Evolutionary conservation across 2,797 vertebrate genomes (phyloP), one percentile per base, ranked within the genome.

Genomic region (Argyrosomus regius): DNA sequence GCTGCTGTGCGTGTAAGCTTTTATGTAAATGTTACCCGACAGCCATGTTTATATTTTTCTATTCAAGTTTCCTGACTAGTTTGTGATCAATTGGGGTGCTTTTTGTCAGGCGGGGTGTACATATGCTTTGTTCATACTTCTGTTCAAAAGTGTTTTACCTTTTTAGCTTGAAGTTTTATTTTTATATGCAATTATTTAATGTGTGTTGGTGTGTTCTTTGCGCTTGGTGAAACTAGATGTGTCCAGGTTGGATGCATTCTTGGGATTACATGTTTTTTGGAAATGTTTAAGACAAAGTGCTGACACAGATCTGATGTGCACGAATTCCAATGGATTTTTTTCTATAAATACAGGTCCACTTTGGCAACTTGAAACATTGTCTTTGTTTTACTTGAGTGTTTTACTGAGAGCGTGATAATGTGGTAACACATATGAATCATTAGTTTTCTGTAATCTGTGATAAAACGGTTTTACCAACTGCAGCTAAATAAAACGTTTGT

Each of bases 161-260:
- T 58, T 76, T 61, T 75, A 78, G 11, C 80, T 8, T 49, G 16
- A 65, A 39, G 63, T 81, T 89, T 62, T 89, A 85, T 87, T 94
- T 93, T 94, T 93, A 78, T 89, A 90, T 45, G 28, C 81, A 86
- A 78, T 72, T 92, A 93, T 93, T 94, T 95, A 93, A 92, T 81
- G 50, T 78, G 31, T 76, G 75, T 86, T 86, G 59, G 45, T 82
- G 70, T 86, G 81, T 87, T 90, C 73, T 86, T 80, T 83, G 68
- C 46, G 31, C 68, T 90, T 77, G 16, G 52, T 68, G 18, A 87
- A 60, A 6, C 56, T 24, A 46, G 14, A 48, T 72, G n/a, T 48
- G 12, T 85, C 72, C 57, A 72, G 18, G 18, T 72, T 70, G 74
- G 65, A 53, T 26, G 18, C 58, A 75, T 71, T 68, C 13, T 65